Conservation (phyloP, 2,113 vertebrate genomes). For the Fukomys damarensis region DNA sequence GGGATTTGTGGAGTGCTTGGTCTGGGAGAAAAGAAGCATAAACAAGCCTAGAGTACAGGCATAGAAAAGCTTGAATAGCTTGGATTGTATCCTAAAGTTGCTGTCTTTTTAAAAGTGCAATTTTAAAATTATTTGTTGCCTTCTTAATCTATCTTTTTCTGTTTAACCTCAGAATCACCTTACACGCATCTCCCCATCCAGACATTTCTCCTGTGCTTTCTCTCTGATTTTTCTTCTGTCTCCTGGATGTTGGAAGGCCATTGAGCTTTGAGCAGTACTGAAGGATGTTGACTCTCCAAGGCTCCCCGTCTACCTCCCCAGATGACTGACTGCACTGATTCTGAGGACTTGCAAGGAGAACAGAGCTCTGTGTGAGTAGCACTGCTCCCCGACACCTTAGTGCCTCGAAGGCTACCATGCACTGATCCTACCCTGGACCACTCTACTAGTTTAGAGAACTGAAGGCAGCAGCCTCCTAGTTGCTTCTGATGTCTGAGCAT, state of each 20-base stretch:
- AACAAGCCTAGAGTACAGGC: not conserved
- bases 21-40: not conserved
- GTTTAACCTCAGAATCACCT: not conserved
- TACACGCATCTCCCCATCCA: not conserved
- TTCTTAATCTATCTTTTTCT: not conserved
- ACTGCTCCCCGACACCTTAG: not conserved
- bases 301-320: not conserved
- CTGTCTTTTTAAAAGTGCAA: not conserved
- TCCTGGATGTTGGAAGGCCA: not conserved
- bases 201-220: not conserved
- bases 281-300: not conserved
- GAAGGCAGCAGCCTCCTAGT: not conserved
- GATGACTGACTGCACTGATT: not conserved
- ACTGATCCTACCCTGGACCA: not conserved
- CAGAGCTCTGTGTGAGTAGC: accelerated
- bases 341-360: not conserved
- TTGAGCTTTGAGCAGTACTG: not conserved
- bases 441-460: not conserved
- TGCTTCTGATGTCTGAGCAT: not conserved
- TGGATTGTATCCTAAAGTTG: not conserved
- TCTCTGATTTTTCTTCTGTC: not conserved
- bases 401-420: not conserved
- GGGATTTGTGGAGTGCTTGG: not conserved
- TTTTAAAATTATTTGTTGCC: not conserved
- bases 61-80: not conserved